Base-by-base conservation (phyloP, 1,140 invertebrate species). In the Diorhabda elongata region DNA sequence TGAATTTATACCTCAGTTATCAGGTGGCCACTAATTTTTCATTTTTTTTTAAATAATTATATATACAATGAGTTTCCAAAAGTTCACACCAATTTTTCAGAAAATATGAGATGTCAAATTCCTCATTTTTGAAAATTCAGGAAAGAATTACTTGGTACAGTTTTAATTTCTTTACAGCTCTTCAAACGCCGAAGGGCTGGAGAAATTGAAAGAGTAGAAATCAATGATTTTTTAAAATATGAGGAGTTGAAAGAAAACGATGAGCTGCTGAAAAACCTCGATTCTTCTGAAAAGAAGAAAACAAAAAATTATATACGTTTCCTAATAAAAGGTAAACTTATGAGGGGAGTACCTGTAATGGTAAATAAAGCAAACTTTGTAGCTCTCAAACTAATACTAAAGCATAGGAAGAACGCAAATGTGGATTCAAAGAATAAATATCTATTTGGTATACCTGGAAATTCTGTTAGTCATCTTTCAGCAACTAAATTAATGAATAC, bases 221-320 rank as follows among this genome's bases (percentile, higher is more conserved):
- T 65, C 3, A 42, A 42, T 11, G 63, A 65, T 56, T 65, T 56
- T 11, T 42, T 56, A 56, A 4, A 5, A 3, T 26, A 56, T 26
- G 26, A 42, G n/a, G n/a, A n/a, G 7, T 42, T 61, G n/a, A 41
- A 64, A 5, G 41, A 11, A 6, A 56, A 8, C 0, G 26, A 26
- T 26, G 26, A 26, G 26, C 26, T 26, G 26, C 26, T 26, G 26
- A 52, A 8, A 56, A 56, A 52, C 45, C n/a, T 11, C 5, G 63
- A 52, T 47, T 56, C 11, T 42, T 26, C 8, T 56, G 52, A 42
- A 42, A 56, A 65, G 9, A 11, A 57, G 5, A 42, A 4, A 5
- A 47, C 47, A 57, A 57, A 65, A 56, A 65, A 42, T 26, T 65
- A 65, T 65, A 47, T 65, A 42, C 44, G 63, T 26, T 56, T 65